These are phyloP conservation scores for Cordilura impudica DNA, from an alignment of 2,888 invertebrate species.

Conservation along the genomic window DNA sequence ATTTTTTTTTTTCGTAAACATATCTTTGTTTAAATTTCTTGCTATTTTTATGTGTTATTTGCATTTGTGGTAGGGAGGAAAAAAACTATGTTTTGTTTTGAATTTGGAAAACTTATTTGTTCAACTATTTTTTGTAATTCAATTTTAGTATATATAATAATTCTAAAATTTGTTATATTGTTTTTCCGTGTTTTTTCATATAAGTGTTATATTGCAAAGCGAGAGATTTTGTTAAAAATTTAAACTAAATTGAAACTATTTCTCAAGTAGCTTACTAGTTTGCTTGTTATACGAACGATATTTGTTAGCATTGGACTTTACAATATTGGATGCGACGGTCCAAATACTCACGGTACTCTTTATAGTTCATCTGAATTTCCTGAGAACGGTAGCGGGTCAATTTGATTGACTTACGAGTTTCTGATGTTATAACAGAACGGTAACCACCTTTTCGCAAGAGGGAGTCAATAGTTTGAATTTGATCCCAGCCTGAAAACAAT, in stretches of 20 bases:
- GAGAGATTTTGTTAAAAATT: slow-evolving; percentile 44
- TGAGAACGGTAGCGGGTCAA: slow-evolving; percentile 98
- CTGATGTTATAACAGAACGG: slow-evolving; percentile 92
- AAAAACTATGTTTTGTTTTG: slow-evolving; percentile 14
- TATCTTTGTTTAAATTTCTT: slow-evolving; percentile 16
- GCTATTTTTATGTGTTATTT: slow-evolving; percentile 5
- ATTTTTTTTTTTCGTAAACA: not conserved
- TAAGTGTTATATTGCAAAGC: slow-evolving; percentile 32
- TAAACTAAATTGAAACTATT: slow-evolving; percentile 43
- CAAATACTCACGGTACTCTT: slow-evolving; percentile 82
- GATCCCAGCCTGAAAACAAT: slow-evolving; percentile 93
- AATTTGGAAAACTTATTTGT: slow-evolving; percentile 60
- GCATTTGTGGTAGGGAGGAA: slow-evolving; percentile 3
- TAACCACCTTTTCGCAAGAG: slow-evolving; percentile 97
- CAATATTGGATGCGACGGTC: slow-evolving; percentile 75
- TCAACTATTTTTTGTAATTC: slow-evolving; percentile 36
- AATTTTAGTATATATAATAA: slow-evolving; percentile 25
- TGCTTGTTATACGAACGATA: slow-evolving; percentile 43
- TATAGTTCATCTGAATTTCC: slow-evolving; percentile 93
- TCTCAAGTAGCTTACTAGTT: slow-evolving; percentile 36
- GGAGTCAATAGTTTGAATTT: slow-evolving; percentile 98
- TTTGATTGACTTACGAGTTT: slow-evolving; percentile 92
- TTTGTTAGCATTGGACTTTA: slow-evolving; percentile 77
- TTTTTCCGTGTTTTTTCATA: slow-evolving; percentile 36
- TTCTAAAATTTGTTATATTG: slow-evolving; percentile 55